A percentile compares a stretch with the other conserved stretches of the same genome.
These are phyloP conservation scores for Bombus haemorrhoidalis DNA, from an alignment of 1,140 invertebrate species.

Conservation along the genomic window DNA sequence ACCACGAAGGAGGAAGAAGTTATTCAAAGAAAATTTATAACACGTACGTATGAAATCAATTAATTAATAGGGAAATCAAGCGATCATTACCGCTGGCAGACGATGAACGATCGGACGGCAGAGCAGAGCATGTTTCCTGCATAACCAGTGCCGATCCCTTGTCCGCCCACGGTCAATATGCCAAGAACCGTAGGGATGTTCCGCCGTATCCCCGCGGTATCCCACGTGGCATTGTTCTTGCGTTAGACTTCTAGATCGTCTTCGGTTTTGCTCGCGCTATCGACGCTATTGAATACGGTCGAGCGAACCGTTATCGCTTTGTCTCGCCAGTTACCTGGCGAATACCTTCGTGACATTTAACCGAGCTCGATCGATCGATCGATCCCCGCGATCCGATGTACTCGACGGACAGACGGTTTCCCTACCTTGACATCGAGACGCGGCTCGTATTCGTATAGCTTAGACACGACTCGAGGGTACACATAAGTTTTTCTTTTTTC, in stretches of 20 bases:
- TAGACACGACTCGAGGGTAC: background rate
- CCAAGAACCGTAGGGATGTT: constrained; percentile 37
- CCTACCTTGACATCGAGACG: too few relatives aligned
- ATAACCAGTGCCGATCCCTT: constrained; percentile 58
- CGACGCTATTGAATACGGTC: constrained; percentile 14
- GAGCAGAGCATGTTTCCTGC: constrained; percentile 42
- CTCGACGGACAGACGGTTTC: too few relatives aligned
- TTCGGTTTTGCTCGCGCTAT: background rate
- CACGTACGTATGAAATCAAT: constrained; percentile 60
- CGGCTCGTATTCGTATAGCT: too few relatives aligned
- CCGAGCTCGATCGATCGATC: constrained; percentile 34
- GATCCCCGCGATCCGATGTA: background rate
- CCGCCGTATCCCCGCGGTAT: constrained; percentile 33
- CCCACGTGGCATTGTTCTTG: constrained; percentile 41
- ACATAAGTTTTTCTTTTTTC: background rate
- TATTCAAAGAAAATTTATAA: too few relatives aligned
- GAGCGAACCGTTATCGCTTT: constrained; percentile 37
- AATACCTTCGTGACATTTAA: constrained; percentile 26
- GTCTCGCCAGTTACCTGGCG: background rate
- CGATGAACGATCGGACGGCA: constrained; percentile 52
- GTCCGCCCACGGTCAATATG: constrained; percentile 56
- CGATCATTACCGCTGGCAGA: constrained; percentile 64
- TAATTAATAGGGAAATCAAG: constrained; percentile 67
- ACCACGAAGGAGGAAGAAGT: too few relatives aligned
- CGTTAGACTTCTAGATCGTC: constrained; percentile 35